Evolutionary conservation across 2,797 vertebrate genomes (phyloP), one percentile per base, ranked within the genome.

Genomic region (Melanotaenia boesemani): DNA sequence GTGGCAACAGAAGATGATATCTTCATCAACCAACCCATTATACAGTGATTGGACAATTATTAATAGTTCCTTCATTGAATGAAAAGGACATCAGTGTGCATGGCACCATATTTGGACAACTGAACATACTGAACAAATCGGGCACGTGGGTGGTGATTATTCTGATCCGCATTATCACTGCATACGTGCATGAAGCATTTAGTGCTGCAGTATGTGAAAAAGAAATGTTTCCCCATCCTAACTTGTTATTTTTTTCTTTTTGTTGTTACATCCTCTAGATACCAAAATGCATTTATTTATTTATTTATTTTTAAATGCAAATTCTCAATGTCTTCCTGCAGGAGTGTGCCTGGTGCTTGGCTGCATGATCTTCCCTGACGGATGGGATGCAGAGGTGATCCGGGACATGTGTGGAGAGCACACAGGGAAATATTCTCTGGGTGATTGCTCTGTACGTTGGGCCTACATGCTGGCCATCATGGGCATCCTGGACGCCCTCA

Each of bases 381-480:
- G 97, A 86, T 99, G 97, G 97, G 97, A 99, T 32, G 95, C 97
- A 0, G 97, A 98, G 91, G 97, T 96, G 72, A 96, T 98, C 85
- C 95, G 96, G 89, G 96, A 97, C 90, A 97, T 98, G 96, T 99
- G 97, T 0, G 97, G 97, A 77, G 95, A 98, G 91, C 96, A 96
- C 88, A 95, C 97, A 0, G 97, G 96, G 68, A 99, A 98, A 86
- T 99, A 98, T 82, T 95, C 96, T 61, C 89, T 99, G 84, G 97
- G 97, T 0, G 95, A 97, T 82, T 99, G 97, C 94, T 98, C 97
- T 0, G 97, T 99, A 67, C 97, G 97, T 93, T 99, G 97, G 97
- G 97, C 97, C 62, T 99, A 99, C 86, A 98, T 99, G 94, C 94
- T 99, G 89, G 97, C 97, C 91, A 98, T 99, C 90, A 98, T 99